Evolutionary conservation across 2,113 vertebrate genomes (phyloP), one percentile per base, ranked within the genome.

Genomic region (Etia nguti): DNA sequence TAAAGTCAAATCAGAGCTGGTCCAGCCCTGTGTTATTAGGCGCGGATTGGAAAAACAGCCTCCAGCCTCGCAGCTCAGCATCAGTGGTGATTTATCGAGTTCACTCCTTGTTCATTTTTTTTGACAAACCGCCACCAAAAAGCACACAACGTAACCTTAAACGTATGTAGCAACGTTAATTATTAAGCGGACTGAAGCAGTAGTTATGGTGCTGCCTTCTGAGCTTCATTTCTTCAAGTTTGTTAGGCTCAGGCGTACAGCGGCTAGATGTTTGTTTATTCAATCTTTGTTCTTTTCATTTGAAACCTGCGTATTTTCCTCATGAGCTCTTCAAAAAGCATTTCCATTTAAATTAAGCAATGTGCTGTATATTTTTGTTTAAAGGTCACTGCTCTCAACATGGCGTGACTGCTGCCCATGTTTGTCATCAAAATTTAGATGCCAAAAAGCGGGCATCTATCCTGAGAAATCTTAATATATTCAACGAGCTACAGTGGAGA

Each of bases 1-100:
- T 59, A 80, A 80, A 88, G 89, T 92, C 86, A 86, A 90, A 86
- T 90, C 82, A 88, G 81, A 20, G 60, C 43, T 34, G 26, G 54
- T 87, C 24, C 57, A n/a, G 43, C 24, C 24, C 1, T 70, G 2
- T 68, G 68, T 81, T 85, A 90, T 90, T 41, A 85, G 62, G 75
- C 10, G 20, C 81, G 79, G 26, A 77, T 29, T 85, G 83, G 79
- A 22, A 82, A 92, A 87, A 57, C 85, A 80, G 82, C 83, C 89
- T n/a, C 31, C 77, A 87, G 91, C 82, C 80, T 81, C 26, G 6
- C 73, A 79, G 80, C 68, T 73, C 86, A 4, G 20, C 85, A 31
- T 54, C 88, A 13, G 2, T 2, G 10, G 54, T 52, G 20, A 89
- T 90, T 90, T n/a, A 82, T 92, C 55, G 62, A 3, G 16, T 75